phyloP scores from a whole-genome alignment of 2,888 invertebrate species.

The Yponomeuta sedellus region DNA sequence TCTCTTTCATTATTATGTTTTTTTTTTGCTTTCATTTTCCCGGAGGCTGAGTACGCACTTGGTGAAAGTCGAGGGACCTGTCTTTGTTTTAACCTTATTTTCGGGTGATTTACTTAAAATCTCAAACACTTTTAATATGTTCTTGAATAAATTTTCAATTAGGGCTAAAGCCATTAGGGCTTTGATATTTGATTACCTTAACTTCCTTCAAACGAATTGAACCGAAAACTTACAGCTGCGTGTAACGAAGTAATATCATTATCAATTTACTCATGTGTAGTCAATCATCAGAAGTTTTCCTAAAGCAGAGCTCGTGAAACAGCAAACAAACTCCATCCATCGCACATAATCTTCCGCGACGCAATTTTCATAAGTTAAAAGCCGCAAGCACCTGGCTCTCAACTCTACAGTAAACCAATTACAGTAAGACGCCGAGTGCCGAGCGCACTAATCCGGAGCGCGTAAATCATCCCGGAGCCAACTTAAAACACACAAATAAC shows the following conservation, averaged over 20 bases:
- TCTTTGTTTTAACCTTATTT: not conserved
- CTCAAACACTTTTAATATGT: not conserved
- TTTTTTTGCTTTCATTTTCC: constrained; percentile 25
- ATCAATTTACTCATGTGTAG: too few relatives aligned
- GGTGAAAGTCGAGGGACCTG: not conserved
- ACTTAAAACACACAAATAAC: constrained; percentile 73
- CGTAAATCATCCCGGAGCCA: constrained; percentile 56
- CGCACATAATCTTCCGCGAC: constrained; percentile 22
- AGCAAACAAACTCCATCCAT: constrained; percentile 20
- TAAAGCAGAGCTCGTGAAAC: not conserved
- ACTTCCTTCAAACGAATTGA: not conserved
- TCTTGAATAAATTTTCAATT: not conserved
- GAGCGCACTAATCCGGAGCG: constrained; percentile 36
- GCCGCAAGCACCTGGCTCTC: constrained; percentile 51
- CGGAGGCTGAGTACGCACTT: constrained; percentile 19
- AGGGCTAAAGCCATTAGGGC: not conserved
- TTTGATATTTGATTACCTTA: not conserved
- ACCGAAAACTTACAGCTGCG: too few relatives aligned
- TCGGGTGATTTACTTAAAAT: not conserved
- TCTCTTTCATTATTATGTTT: constrained; percentile 23
- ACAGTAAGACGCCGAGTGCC: constrained; percentile 32
- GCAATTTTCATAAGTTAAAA: constrained; percentile 14
- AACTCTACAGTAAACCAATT: constrained; percentile 51
- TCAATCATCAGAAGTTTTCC: not conserved
- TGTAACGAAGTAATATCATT: too few relatives aligned